A percentile compares a stretch with the other conserved stretches of the same genome.
Conservation (phyloP, 2,113 vertebrate genomes). For the Beaufortia kweichowensis region DNA sequence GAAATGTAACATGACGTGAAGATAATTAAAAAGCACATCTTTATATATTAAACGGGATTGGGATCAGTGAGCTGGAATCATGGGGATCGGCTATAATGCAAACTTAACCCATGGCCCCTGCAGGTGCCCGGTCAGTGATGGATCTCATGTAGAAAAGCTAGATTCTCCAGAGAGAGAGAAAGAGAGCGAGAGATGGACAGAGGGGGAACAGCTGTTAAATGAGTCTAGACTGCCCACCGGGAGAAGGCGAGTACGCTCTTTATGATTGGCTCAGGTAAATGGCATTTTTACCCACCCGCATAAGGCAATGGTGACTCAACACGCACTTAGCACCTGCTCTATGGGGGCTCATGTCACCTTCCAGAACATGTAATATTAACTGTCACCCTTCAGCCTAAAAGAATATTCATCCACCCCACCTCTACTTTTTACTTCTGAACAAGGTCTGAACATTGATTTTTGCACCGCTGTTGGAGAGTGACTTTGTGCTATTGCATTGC, state of each 20-base stretch:
- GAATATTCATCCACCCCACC: conserved; percentile 42
- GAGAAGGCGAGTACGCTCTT: conserved; percentile 33
- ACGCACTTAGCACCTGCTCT: conserved; percentile 62
- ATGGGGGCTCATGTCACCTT: conserved; percentile 53
- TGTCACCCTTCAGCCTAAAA: conserved; percentile 54
- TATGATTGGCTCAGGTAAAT: conserved; percentile 60
- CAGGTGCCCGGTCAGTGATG: conserved; percentile 59
- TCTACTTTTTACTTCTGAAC: conserved; percentile 8
- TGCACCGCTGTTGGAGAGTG: not conserved
- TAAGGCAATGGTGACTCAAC: conserved; percentile 68
- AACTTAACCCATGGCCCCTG: conserved; percentile 62
- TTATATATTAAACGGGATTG: conserved; percentile 67
- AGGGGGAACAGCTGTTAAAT: conserved; percentile 50
- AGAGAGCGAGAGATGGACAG: conserved; percentile 27
- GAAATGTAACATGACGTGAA: conserved; percentile 68
- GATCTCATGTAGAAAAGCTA: conserved; percentile 59
- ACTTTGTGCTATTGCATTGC: no score
- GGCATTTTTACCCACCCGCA: conserved; percentile 64
- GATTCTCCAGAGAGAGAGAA: conserved; percentile 6
- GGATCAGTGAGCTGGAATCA: conserved; percentile 56
- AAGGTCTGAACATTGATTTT: not conserved
- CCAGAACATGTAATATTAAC: conserved; percentile 64
- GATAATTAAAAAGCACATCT: conserved; percentile 71
- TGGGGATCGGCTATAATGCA: conserved; percentile 67
- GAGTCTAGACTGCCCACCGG: conserved; percentile 42